Percentiles rank a stretch among this genome's conserved stretches.
These are phyloP conservation scores for Hydropotes inermis DNA, from an alignment of 2,113 vertebrate genomes.

Conservation along the genomic window DNA sequence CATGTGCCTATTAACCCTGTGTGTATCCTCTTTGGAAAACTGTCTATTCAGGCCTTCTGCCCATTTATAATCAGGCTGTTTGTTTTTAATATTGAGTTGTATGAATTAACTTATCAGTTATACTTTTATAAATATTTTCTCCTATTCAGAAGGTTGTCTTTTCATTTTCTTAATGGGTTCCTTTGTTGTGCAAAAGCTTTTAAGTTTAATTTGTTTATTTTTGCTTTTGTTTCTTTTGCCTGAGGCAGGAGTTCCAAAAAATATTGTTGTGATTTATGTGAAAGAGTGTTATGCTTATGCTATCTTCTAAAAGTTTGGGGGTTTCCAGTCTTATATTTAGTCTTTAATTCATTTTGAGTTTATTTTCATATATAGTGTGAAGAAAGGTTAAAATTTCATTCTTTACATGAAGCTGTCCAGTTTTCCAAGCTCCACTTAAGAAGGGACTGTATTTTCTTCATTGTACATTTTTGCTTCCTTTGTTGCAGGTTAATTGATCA, in stretches of 20 bases:
- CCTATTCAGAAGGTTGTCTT: background rate
- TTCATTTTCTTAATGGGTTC: background rate
- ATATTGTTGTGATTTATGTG: background rate
- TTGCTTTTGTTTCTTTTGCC: background rate
- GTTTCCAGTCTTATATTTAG: background rate
- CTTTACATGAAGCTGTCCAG: background rate
- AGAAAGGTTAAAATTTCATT: background rate
- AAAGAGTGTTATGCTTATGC: background rate
- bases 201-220: background rate
- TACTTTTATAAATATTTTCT: background rate
- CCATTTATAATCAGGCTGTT: background rate
- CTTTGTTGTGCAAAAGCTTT: background rate
- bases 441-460: background rate
- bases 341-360: background rate
- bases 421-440: background rate
- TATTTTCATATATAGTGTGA: background rate
- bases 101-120: background rate
- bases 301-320: background rate
- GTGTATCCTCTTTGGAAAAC: background rate
- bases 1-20: background rate
- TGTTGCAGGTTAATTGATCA: background rate
- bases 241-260: background rate
- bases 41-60: background rate
- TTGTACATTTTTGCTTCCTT: background rate
- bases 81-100: background rate